Evolutionary conservation across 2,113 vertebrate species (phyloP).

Genomic region (Percopsis transmontana): DNA sequence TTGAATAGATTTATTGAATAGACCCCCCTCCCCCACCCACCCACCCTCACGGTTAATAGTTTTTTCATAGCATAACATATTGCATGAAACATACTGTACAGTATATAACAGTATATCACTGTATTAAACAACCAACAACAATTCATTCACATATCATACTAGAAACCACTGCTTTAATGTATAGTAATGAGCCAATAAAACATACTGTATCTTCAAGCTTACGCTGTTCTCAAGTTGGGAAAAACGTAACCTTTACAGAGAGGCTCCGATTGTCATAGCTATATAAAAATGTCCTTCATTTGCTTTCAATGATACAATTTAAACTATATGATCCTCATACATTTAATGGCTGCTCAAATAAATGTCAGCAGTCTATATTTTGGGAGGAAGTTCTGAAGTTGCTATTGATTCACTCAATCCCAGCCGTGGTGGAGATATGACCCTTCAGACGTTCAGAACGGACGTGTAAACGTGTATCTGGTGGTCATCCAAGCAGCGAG

Average conservation of each 20-base stretch:
- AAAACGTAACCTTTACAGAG: not conserved
- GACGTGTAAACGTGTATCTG: not conserved
- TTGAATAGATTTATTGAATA: slow-evolving; percentile 40
- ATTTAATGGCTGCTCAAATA: slow-evolving; percentile 39
- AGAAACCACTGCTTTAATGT: not conserved
- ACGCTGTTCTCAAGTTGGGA: not conserved
- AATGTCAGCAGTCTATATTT: slow-evolving; percentile 53
- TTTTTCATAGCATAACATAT: too few species aligned
- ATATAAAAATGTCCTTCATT: slow-evolving; percentile 5
- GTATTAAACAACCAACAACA: too few species aligned
- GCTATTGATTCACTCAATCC: slow-evolving; percentile 20
- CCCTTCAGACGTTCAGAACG: not conserved
- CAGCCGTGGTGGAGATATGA: slow-evolving; percentile 1
- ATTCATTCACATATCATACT: too few species aligned
- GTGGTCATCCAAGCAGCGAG: not conserved
- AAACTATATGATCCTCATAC: slow-evolving; percentile 8
- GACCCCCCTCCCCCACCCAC: slow-evolving; percentile 16
- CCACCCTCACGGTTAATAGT: not conserved
- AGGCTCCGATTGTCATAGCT: slow-evolving; percentile 18
- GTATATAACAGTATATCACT: too few species aligned
- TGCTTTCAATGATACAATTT: slow-evolving; percentile 13
- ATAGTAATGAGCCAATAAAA: slow-evolving; percentile 13
- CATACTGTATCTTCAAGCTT: not conserved
- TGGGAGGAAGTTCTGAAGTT: slow-evolving; percentile 16
- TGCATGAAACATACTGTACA: too few species aligned